A percentile compares a stretch with the other conserved stretches of the same genome.
Conservation (phyloP, 2,113 vertebrate species). For the Butorides virescens region DNA sequence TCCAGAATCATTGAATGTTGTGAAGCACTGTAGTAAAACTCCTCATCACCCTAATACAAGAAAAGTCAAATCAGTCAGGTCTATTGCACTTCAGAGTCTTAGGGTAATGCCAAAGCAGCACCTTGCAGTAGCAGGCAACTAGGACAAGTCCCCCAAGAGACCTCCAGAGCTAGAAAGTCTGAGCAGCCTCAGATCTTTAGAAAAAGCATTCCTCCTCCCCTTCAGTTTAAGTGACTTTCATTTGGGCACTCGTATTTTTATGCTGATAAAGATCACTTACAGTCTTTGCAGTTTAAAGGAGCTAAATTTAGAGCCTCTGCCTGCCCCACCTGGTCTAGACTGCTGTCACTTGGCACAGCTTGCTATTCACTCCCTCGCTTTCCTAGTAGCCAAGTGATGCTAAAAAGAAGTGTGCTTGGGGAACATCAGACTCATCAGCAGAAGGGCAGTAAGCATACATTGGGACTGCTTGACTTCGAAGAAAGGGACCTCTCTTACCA, state of each 20-base stretch:
- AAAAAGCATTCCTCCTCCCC: neutral
- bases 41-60: slow-evolving; percentile 59
- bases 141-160: neutral
- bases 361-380: neutral
- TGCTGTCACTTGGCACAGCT: neutral
- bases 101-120: neutral
- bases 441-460: neutral
- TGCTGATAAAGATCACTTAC: neutral
- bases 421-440: neutral
- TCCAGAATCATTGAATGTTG: slow-evolving; percentile 79
- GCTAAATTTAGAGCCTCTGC: neutral
- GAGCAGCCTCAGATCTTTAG: neutral
- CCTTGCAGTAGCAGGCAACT: neutral
- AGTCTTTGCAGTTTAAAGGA: neutral
- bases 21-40: slow-evolving; percentile 21
- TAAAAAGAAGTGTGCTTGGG: neutral
- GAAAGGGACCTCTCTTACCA: slow-evolving; percentile 24
- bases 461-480: neutral
- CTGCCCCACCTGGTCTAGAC: neutral
- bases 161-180: neutral
- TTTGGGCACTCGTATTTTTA: neutral
- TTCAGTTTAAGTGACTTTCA: neutral
- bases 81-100: neutral
- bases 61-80: slow-evolving; percentile 7
- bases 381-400: neutral